Conservation (phyloP, 1,140 invertebrate species). For the Macrostomum lignano region DNA sequence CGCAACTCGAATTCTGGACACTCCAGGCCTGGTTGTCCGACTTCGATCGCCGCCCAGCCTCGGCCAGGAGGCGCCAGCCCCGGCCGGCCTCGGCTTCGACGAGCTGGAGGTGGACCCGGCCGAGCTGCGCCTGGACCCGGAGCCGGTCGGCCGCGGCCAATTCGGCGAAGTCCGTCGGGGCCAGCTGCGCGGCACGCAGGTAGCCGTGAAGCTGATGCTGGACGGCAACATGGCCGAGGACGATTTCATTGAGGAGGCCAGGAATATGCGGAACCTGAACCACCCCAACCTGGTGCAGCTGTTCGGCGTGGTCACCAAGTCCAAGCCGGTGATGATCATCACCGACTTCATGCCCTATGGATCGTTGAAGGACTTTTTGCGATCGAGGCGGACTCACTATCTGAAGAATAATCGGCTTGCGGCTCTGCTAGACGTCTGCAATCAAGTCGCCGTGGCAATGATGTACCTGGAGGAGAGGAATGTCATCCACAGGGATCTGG, state of each 20-base stretch:
- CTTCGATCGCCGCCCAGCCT: conserved; percentile 37
- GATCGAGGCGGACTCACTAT: conserved; percentile 45
- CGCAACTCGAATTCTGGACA: background rate
- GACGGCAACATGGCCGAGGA: conserved; percentile 79
- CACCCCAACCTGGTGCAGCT: conserved; percentile 75
- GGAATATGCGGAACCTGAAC: conserved; percentile 69
- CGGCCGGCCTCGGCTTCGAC: conserved; percentile 67
- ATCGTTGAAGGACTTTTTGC: conserved; percentile 59
- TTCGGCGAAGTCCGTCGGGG: conserved; percentile 40
- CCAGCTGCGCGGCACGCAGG: conserved; percentile 39
- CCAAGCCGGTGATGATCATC: conserved; percentile 70
- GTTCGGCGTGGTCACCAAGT: conserved; percentile 74
- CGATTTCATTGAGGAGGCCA: conserved; percentile 77
- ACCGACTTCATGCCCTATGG: conserved; percentile 59
- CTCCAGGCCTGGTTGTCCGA: conserved; percentile 16
- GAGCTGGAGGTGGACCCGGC: conserved; percentile 13
- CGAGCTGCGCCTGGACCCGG: conserved; percentile 1
- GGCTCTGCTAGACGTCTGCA: conserved; percentile 61
- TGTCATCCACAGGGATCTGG: conserved; percentile 77
- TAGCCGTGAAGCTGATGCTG: conserved; percentile 85
- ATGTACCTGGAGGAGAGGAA: conserved; percentile 72
- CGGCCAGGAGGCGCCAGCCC: conserved; percentile 50
- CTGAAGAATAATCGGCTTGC: conserved; percentile 49
- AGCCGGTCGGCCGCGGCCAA: conserved; percentile 4
- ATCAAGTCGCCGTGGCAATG: conserved; percentile 81